A percentile compares a stretch with the other conserved stretches of the same genome.
These are phyloP conservation scores for Medauroidea extradentata DNA, from an alignment of 1,140 invertebrate species.

Conservation along the genomic window DNA sequence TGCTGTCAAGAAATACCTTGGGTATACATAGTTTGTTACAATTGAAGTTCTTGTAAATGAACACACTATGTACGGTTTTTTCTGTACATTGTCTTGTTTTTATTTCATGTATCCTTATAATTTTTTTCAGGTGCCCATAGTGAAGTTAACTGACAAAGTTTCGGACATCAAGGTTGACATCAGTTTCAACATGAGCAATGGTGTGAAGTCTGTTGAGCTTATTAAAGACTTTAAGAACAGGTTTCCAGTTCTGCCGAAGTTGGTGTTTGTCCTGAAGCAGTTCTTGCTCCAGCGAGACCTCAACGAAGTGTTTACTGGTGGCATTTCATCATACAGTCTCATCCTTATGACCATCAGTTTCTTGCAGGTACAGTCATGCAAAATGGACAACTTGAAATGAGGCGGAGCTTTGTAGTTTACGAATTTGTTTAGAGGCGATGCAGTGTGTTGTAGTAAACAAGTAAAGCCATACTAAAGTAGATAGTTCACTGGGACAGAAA, in stretches of 20 bases:
- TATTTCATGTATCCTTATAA: too few relatives aligned
- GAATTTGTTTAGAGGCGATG: not conserved
- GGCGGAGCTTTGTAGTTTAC: too few relatives aligned
- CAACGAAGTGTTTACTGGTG: conserved; percentile 98
- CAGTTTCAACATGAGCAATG: conserved; percentile 96
- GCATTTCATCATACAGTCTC: conserved; percentile 97
- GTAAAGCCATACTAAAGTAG: too few relatives aligned
- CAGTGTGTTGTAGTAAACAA: too few relatives aligned
- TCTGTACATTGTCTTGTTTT: too few relatives aligned
- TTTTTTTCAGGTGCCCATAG: conserved; percentile 82
- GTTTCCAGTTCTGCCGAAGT: conserved; percentile 84
- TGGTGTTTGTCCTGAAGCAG: conserved; percentile 96
- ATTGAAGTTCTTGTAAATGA: too few relatives aligned
- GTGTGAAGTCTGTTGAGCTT: conserved; percentile 90
- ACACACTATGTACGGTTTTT: too few relatives aligned
- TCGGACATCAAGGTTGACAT: conserved; percentile 95
- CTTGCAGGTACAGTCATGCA: conserved; percentile 82
- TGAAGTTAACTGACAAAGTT: conserved; percentile 93
- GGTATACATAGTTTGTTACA: too few relatives aligned
- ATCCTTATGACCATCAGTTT: conserved; percentile 99
- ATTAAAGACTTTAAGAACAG: conserved; percentile 79
- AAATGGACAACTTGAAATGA: too few relatives aligned
- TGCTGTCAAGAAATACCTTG: too few relatives aligned
- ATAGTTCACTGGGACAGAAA: too few relatives aligned
- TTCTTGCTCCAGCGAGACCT: conserved; percentile 95